Evolutionary conservation across 2,113 vertebrate species (phyloP).

Genomic region (Craseonycteris thonglongyai): DNA sequence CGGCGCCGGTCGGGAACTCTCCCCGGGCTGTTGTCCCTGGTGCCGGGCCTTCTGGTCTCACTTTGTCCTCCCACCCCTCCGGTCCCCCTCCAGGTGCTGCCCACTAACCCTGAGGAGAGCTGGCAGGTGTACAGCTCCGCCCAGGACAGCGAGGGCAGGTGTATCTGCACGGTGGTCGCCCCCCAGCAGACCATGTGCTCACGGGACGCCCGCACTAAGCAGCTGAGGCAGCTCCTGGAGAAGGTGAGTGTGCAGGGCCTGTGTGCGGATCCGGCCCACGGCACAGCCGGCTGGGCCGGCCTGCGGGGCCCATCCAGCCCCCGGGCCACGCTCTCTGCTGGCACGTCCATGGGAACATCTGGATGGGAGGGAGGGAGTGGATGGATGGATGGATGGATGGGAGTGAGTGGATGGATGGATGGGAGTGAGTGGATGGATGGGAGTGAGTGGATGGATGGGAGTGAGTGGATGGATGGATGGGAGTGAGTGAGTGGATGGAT

Average conservation of each 20-base stretch:
- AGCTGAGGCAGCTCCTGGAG: conserved; percentile 98
- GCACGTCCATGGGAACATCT: background rate
- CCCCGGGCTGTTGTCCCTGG: rapidly evolving
- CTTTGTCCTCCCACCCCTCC: background rate
- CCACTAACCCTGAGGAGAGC: conserved; percentile 96
- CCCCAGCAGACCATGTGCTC: conserved; percentile 99
- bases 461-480: background rate
- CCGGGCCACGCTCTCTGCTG: background rate
- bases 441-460: background rate
- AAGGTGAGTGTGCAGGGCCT: conserved; percentile 82
- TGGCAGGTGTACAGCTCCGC: conserved; percentile 99
- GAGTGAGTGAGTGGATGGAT: rapidly evolving
- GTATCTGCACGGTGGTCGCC: conserved; percentile 98
- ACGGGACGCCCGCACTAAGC: conserved; percentile 95
- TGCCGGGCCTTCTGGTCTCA: background rate
- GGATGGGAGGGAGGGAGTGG: background rate
- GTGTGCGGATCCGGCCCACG: rapidly evolving
- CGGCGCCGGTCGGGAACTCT: rapidly evolving
- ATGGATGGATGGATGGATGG: rapidly evolving
- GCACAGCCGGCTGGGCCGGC: background rate
- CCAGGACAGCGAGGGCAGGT: conserved; percentile 97
- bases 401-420: background rate
- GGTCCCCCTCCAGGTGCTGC: conserved; percentile 85
- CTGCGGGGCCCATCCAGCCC: background rate
- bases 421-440: rapidly evolving